phyloP scores from a whole-genome alignment of 2,113 vertebrate genomes.

The Heterocephalus glaber region DNA sequence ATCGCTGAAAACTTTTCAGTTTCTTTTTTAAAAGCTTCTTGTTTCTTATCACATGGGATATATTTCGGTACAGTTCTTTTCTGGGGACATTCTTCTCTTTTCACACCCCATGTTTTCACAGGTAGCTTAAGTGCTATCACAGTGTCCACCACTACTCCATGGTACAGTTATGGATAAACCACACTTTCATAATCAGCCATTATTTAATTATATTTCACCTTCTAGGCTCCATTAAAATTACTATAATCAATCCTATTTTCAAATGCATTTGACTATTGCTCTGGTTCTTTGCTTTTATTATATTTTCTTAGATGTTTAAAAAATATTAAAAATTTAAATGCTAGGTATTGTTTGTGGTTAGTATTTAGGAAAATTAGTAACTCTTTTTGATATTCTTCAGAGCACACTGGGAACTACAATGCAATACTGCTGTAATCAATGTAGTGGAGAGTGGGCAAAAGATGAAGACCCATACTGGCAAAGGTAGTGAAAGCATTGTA shows the following conservation, averaged over 20 bases:
- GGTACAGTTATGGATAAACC: not conserved
- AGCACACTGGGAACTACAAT: not conserved
- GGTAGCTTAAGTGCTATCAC: not conserved
- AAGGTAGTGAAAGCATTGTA: not conserved
- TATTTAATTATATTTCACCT: not conserved
- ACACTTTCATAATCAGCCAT: not conserved
- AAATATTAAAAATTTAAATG: not conserved
- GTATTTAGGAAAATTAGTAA: not conserved
- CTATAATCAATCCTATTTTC: not conserved
- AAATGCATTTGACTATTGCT: not conserved
- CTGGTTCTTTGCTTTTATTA: slow-evolving; percentile 16
- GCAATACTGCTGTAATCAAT: not conserved
- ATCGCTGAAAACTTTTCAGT: not conserved
- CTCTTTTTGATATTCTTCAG: not conserved
- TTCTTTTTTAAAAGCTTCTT: not conserved
- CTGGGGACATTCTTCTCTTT: not conserved
- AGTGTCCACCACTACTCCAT: not conserved
- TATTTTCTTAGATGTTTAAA: not conserved
- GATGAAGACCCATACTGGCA: not conserved
- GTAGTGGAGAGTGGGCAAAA: not conserved
- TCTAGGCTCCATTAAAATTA: not conserved
- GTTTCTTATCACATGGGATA: not conserved
- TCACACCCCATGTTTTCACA: not conserved
- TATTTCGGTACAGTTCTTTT: not conserved
- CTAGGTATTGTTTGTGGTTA: not conserved